Evolutionary conservation across 2,113 vertebrate genomes (phyloP).

Genomic region (Colius striatus): DNA sequence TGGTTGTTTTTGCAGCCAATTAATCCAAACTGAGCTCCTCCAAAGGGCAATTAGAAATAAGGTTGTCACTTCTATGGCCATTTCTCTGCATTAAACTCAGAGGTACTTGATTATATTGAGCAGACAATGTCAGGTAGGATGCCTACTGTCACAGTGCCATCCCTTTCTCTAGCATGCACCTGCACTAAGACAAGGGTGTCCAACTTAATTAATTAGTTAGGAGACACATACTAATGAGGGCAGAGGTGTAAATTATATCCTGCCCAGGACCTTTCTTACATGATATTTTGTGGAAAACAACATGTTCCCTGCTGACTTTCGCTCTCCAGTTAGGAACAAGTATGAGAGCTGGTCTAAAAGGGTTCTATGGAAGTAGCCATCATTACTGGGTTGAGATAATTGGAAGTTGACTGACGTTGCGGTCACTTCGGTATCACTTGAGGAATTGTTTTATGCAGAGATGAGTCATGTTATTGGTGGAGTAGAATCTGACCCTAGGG

Average conservation of each 20-base stretch:
- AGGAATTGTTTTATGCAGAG: slow-evolving; percentile 56
- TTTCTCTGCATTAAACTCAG: not conserved
- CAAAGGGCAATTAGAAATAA: not conserved
- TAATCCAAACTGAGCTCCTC: not conserved
- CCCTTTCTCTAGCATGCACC: not conserved
- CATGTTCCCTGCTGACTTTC: slow-evolving; percentile 21
- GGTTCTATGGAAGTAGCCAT: slow-evolving; percentile 45
- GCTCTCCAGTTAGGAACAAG: slow-evolving; percentile 35
- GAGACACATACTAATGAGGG: not conserved
- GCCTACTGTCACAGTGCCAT: not conserved
- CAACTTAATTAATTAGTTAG: not conserved
- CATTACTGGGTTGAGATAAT: slow-evolving; percentile 38
- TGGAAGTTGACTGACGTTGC: slow-evolving; percentile 52
- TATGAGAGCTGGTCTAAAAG: slow-evolving; percentile 35
- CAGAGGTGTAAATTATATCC: not conserved
- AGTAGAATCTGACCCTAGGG: slow-evolving; percentile 62
- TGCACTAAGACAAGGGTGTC: not conserved
- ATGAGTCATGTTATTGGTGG: slow-evolving; percentile 71
- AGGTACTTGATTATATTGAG: not conserved
- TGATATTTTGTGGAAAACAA: slow-evolving; percentile 20
- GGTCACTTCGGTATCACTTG: slow-evolving; percentile 64
- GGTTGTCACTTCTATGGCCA: not conserved
- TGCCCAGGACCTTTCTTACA: not conserved
- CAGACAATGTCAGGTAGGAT: not conserved
- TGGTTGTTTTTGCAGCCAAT: not conserved